Evolutionary conservation across 2,888 invertebrate genomes (phyloP), one percentile per base, ranked within the genome.

Genomic region (Belgica antarctica): DNA sequence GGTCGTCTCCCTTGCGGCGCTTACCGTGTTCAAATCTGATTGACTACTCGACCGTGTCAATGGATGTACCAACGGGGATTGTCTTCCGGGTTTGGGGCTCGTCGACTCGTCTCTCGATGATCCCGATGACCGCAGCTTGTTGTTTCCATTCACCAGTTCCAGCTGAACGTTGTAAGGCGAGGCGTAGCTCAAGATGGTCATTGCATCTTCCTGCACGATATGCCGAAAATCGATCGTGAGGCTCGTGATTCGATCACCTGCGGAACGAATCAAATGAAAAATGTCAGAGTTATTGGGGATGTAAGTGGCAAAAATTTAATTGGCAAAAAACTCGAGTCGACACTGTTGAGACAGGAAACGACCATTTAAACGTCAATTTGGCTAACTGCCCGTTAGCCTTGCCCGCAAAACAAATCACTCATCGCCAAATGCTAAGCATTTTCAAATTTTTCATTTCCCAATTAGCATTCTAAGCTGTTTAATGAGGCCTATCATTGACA

Each of bases 141-240:
- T 73, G 73, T 77, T 79, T 0, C 84, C 83, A 73, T 84, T 85
- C 76, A 88, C 85, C 28, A 93, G 85, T 76, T 90, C 89, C 72
- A 94, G 81, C 73, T 89, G 87, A 15, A 93, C 90, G 71, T 92
- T 91, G 77, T 95, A 95, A 0, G 95, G 94, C 41, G 94, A 94
- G 4, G 94, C 94, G 73, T 94, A 92, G 72, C 93, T 92, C 47
- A 96, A 81, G 72, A 96, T 92, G 1, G 92, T 90, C 68, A 94
- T 82, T 0, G 95, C 95, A 76, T 96, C 95, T 77, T 94, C 94
- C 76, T 90, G 87, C 0, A 94, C 94, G 81, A 94, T 93, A 72
- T 91, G 91, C 70, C 89, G 87, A 78, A 94, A 92, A 76, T 89
- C 90, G 66, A 95, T 92, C 68, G 90, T 92, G 72, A 95, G 88